Base-by-base conservation (phyloP, 2,113 vertebrate genomes). In the Apaloderma vittatum region DNA sequence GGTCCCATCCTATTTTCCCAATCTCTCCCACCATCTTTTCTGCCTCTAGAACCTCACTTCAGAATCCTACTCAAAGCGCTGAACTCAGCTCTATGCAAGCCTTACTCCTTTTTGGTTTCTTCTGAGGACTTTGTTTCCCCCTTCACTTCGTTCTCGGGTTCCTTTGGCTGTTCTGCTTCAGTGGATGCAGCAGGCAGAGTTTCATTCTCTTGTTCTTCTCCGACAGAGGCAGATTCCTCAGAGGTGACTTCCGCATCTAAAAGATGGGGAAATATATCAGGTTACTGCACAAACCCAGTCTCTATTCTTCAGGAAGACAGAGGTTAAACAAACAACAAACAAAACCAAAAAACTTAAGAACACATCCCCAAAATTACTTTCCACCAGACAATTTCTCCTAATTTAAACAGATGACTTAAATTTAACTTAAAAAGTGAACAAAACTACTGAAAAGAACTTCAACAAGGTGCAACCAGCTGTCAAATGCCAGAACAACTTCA, bases 101-200 rank as follows among this genome's bases (percentile, higher is more conserved):
- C 99, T 99, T 98, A 99, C 99, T 99, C 98, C 97, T 99, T 99
- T 96, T 98, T 98, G 94, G 97, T 97, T 54, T 98, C 97, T 67
- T 98, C 98, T 23, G 98, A 96, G 57, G 96, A 46, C 74, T 98
- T 98, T 18, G 98, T 98, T 80, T 99, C 98, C 16, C 74, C 98
- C 29, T 98, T 98, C 67, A 90, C 98, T 80, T 98, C 98, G 17
- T 54, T 97, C 67, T 98, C 98, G 19, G 98, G 94, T 30, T 97
- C 97, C 66, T 97, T 99, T 10, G 98, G 97, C 9, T 97, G 98
- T 87, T 98, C 98, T 9, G 96, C 92, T 82, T 98, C 98, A 43
- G 83, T 86, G 6, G 98, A 92, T 17, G 98, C 97, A 8, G 99
- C 98, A 14, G 98, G 97, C 30, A 98, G 94, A 0, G 98, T 98